Base-by-base conservation (phyloP, 2,888 invertebrate genomes). In the Dastarcus helophoroides region DNA sequence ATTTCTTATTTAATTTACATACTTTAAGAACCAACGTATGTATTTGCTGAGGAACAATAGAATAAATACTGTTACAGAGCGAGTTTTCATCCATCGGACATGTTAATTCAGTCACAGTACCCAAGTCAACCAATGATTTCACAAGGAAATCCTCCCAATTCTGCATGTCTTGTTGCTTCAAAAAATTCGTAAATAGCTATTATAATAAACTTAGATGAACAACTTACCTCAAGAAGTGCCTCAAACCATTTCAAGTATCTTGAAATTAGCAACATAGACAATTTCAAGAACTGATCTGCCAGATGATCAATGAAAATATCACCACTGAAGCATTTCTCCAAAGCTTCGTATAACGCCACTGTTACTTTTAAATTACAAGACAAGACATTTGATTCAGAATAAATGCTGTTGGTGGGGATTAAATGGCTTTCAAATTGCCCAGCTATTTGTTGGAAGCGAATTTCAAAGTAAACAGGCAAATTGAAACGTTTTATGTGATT, bases 381-480 rank as follows among this genome's bases (percentile, higher is more conserved):
- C 22, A 63, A 56, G 22, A 51, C 55, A 36, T 47, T 46, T 21
- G 48, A 50, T 32, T 55, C 55, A 26, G 36, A 29, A 23, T 41
- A 41, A 22, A 44, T 40, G n/a, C 38, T 29, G 3, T 46, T 36
- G 26, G 49, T 45, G 8, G 45, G 34, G 14, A 66, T 54, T 25
- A 69, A 48, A n/a, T 64, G 55, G 25, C 53, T 57, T 54, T 74
- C 73, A 40, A 73, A 61, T 22, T 60, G 64, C 43, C 82, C 81
- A 31, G 86, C 89, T 53, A 94, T 85, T 64, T 91, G 88, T 67
- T 93, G 93, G 64, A 90, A 93, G 42, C 90, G 72, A 43, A 90
- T 85, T 65, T 94, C 93, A 59, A 89, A 94, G 62, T 95, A 95
- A n/a, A 95, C 91, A 7, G 90, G 85, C 29, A 94, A 67, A 62